Evolutionary conservation across 2,113 vertebrate species (phyloP).

Genomic region (Chloropsis cyanopogon): DNA sequence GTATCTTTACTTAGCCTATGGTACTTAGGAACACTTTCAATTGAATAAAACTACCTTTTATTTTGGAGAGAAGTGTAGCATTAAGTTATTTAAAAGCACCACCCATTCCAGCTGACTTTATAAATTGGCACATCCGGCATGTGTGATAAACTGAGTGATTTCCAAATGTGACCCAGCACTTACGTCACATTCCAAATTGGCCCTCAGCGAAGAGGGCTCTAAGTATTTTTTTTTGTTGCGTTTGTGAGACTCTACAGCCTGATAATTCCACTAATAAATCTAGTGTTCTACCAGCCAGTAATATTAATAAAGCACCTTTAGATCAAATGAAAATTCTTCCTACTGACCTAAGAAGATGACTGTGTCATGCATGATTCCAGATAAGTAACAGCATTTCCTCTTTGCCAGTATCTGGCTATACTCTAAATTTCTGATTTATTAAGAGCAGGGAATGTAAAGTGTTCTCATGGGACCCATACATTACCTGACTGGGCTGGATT

Average conservation of each 20-base stretch:
- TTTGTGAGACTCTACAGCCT: neutral
- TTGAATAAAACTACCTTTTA: neutral
- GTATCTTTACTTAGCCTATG: neutral
- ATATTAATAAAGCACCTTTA: neutral
- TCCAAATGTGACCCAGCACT: neutral
- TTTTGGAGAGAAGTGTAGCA: neutral
- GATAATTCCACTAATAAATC: neutral
- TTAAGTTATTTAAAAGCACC: neutral
- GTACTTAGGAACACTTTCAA: neutral
- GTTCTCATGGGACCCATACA: neutral
- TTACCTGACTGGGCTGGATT: neutral
- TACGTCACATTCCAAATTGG: rapidly evolving
- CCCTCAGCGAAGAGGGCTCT: neutral
- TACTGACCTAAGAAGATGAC: neutral
- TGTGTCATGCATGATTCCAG: neutral
- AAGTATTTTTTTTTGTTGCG: neutral
- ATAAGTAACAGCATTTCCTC: neutral
- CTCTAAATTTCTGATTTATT: neutral
- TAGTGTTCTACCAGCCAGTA: neutral
- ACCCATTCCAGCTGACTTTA: neutral
- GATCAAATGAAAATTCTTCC: neutral
- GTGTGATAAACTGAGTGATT: neutral
- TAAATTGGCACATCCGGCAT: neutral
- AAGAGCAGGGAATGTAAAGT: neutral
- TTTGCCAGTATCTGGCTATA: neutral